Evolutionary conservation across 2,888 invertebrate genomes (phyloP).

Genomic region (Cantharis flavilabris): DNA sequence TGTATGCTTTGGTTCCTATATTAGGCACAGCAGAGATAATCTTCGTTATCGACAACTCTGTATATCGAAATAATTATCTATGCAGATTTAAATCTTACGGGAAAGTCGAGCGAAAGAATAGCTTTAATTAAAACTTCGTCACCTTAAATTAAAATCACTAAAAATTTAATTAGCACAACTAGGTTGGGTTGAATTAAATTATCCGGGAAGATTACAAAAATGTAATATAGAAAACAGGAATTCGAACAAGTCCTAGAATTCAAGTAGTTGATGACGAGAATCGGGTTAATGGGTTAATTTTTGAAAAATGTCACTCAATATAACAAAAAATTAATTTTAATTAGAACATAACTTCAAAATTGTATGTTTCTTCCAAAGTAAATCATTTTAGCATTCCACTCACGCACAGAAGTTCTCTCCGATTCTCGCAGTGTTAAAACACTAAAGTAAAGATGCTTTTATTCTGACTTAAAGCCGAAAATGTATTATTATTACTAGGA

Average conservation of each 20-base stretch:
- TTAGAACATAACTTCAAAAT: neutral
- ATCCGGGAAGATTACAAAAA: neutral
- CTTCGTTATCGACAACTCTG: neutral
- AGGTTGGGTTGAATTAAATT: neutral
- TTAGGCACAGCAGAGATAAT: neutral
- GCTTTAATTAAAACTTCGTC: neutral
- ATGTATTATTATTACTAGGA: conserved; percentile 40
- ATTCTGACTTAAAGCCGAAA: conserved; percentile 34
- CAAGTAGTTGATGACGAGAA: neutral
- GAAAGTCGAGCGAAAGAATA: neutral
- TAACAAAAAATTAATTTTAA: neutral
- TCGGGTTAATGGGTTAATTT: neutral
- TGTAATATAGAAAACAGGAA: neutral
- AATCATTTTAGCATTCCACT: conserved; percentile 4
- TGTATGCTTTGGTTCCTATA: neutral
- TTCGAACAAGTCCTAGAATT: neutral
- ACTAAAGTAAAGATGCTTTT: conserved; percentile 15
- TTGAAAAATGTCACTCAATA: neutral
- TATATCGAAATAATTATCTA: neutral
- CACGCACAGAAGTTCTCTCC: conserved; percentile 8
- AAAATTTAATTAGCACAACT: neutral
- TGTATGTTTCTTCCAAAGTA: neutral
- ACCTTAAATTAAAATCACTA: neutral
- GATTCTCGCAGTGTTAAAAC: conserved; percentile 15
- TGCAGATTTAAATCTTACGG: neutral